phyloP scores from a whole-genome alignment of 2,113 vertebrate species.

The Pollachius pollachius region DNA sequence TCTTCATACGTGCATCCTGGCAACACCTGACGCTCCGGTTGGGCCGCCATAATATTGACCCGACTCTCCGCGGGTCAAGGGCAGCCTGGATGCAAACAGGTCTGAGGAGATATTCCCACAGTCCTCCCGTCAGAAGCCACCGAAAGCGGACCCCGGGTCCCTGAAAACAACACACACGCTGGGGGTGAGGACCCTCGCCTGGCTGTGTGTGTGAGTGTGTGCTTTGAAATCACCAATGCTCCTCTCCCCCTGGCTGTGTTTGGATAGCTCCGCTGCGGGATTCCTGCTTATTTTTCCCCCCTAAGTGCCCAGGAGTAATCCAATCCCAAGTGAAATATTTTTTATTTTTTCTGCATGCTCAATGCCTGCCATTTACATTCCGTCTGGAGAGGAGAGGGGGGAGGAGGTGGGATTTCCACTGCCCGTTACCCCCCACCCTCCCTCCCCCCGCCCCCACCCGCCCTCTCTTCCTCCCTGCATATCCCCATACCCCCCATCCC shows the following conservation, averaged over 20 bases:
- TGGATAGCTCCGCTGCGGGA: conserved; percentile 59
- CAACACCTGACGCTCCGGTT: conserved; percentile 40
- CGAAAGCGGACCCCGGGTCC: conserved; percentile 27
- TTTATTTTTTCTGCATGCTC: conserved; percentile 34
- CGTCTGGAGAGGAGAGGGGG: conserved; percentile 16
- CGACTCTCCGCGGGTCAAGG: conserved; percentile 43
- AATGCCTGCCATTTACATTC: conserved; percentile 38
- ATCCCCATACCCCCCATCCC: background rate
- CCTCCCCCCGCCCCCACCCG: conserved; percentile 24
- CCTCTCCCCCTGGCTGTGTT: conserved; percentile 50
- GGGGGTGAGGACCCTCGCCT: background rate
- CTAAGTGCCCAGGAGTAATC: conserved; percentile 65
- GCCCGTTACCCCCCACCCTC: conserved; percentile 2
- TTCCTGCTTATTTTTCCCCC: conserved; percentile 61
- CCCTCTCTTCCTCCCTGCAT: conserved; percentile 15
- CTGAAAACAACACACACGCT: conserved; percentile 10
- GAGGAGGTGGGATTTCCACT: no score
- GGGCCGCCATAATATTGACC: conserved; percentile 51
- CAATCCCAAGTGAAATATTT: conserved; percentile 71
- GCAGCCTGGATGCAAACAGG: conserved; percentile 36
- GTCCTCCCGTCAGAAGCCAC: conserved; percentile 36
- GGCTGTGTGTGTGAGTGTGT: conserved; percentile 42
- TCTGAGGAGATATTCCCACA: conserved; percentile 42
- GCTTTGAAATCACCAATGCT: conserved; percentile 62
- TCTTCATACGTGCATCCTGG: conserved; percentile 4